These are phyloP conservation scores for Mactra quadrangularis DNA, from an alignment of 1,140 invertebrate species.

Conservation along the genomic window DNA sequence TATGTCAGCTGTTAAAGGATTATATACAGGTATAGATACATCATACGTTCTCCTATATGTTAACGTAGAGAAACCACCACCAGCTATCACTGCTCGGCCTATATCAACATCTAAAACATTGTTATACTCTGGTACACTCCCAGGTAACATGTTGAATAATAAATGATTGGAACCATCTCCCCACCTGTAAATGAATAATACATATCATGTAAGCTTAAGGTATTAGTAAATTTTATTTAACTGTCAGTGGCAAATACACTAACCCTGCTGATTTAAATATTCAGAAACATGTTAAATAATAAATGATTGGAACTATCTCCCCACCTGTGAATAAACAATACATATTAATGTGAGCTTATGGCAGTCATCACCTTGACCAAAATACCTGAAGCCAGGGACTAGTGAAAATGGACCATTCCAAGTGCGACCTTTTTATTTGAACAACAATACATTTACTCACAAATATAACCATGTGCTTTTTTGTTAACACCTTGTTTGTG, in stretches of 20 bases:
- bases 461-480: no score
- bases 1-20: constrained; percentile 84
- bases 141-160: constrained; percentile 99
- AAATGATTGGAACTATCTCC: constrained; percentile 98
- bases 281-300: constrained; percentile 99
- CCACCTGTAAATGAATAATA: constrained; percentile 89
- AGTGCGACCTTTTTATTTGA: no score
- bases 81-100: constrained; percentile 97
- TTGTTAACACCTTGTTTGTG: no score
- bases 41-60: constrained; percentile 96
- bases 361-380: no score
- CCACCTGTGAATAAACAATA: constrained; percentile 89
- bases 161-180: constrained; percentile 98
- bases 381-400: no score
- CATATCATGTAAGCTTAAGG: no score
- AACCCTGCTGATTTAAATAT: no score
- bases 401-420: no score
- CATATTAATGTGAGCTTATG: no score
- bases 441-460: no score
- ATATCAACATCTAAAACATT: constrained; percentile 96
- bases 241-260: no score
- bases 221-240: no score
- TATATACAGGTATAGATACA: constrained; percentile 96
- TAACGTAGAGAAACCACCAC: constrained; percentile 96
- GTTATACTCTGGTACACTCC: constrained; percentile 98